A percentile compares a stretch with the other conserved stretches of the same genome.
Conservation (phyloP, 1,140 invertebrate genomes). For the Bactericera cockerelli region DNA sequence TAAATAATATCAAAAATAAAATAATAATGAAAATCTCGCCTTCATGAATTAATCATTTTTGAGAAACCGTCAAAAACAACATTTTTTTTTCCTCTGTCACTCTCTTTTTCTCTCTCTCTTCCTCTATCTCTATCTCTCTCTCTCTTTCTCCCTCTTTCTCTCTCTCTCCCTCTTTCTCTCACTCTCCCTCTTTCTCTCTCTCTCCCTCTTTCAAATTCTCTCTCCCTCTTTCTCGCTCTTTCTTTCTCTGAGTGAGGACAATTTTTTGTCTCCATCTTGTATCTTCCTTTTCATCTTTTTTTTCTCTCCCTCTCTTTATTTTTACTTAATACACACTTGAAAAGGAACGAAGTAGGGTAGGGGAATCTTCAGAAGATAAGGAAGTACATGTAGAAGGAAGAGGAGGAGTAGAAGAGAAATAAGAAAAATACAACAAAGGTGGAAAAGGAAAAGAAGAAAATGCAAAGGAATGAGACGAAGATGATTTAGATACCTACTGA, state of each 20-base stretch:
- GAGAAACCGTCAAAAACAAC: constrained; percentile 7
- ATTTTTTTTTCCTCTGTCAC: constrained; percentile 4
- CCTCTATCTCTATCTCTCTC: no score
- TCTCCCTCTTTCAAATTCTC: no score
- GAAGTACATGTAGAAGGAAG: no score
- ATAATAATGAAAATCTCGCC: background rate
- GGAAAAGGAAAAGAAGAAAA: background rate
- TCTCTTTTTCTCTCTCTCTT: no score
- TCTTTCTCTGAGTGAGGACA: background rate
- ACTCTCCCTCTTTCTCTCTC: no score
- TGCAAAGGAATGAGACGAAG: background rate
- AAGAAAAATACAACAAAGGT: no score
- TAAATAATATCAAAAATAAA: constrained; percentile 6
- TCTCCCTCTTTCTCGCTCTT: no score
- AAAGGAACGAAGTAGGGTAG: no score
- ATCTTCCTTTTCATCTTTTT: background rate
- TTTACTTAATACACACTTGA: constrained; percentile 9
- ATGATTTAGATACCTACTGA: background rate
- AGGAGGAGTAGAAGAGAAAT: no score
- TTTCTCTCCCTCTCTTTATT: background rate
- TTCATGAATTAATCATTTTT: constrained; percentile 9
- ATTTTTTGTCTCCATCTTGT: background rate
- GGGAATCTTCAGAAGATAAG: no score
- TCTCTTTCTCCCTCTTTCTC: no score
- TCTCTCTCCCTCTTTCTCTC: no score